Conservation (phyloP, 2,888 invertebrate genomes). For the Hypomecis atomaria region DNA sequence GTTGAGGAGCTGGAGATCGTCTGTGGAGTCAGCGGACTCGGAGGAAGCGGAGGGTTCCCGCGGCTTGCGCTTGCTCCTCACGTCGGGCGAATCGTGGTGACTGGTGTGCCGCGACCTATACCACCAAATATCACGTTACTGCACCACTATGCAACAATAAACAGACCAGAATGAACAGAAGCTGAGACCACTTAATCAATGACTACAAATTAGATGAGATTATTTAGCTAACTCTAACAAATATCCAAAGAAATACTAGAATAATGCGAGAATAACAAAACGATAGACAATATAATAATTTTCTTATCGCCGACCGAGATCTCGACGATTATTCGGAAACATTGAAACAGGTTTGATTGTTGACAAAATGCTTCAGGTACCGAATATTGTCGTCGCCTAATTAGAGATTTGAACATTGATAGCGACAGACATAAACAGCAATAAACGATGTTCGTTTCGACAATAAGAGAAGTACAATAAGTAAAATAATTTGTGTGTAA, state of each 20-base stretch:
- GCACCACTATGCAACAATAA: not conserved
- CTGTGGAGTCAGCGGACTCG: conserved; percentile 77
- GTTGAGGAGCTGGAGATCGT: conserved; percentile 77
- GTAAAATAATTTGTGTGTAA: not conserved
- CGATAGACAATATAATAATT: not conserved
- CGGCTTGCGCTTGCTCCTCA: conserved; percentile 52
- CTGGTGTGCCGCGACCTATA: conserved; percentile 60
- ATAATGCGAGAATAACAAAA: too few species aligned
- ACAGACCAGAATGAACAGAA: too few species aligned
- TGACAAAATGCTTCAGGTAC: not conserved
- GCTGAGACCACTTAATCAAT: too few species aligned
- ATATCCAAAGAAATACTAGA: too few species aligned
- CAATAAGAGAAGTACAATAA: not conserved
- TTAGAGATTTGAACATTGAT: not conserved
- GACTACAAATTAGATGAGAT: too few species aligned
- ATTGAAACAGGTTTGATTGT: not conserved
- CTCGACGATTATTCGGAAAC: not conserved
- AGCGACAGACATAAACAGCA: too few species aligned
- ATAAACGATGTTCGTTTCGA: too few species aligned
- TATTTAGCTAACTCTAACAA: too few species aligned
- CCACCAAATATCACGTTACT: not conserved
- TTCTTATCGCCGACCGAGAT: not conserved
- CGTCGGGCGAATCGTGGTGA: conserved; percentile 55
- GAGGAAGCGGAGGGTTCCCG: conserved; percentile 60
- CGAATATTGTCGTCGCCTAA: not conserved